A percentile compares a stretch with the other conserved stretches of the same genome.
Conservation (phyloP, 2,113 vertebrate species). For the Enhydra lutris region DNA sequence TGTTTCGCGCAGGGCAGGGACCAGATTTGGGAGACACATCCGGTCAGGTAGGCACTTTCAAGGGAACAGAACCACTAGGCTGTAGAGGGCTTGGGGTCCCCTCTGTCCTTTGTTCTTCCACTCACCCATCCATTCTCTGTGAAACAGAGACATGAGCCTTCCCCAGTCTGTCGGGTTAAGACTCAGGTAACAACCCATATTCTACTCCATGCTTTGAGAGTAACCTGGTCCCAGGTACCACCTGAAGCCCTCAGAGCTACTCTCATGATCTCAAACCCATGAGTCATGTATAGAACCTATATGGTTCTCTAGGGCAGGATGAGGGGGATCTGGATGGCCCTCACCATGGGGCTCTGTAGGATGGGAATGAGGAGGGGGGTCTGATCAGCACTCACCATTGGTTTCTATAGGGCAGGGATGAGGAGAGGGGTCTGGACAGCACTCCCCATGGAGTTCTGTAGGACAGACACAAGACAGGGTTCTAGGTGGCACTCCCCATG, state of each 20-base stretch:
- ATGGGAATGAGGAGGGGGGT: neutral
- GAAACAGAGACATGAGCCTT: neutral
- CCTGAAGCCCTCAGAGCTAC: accelerated
- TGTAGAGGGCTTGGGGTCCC: accelerated
- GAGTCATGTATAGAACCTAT: neutral
- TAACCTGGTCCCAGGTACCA: accelerated
- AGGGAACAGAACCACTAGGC: accelerated
- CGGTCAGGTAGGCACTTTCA: accelerated
- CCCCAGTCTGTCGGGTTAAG: neutral
- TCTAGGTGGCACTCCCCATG: accelerated
- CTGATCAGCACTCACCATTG: too few species aligned
- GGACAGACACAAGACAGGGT: neutral
- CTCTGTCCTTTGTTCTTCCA: accelerated
- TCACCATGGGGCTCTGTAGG: neutral
- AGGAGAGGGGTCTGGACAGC: neutral
- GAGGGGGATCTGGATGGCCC: neutral
- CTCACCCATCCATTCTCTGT: accelerated
- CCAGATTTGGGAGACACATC: accelerated
- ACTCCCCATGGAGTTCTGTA: neutral
- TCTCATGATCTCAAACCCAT: accelerated
- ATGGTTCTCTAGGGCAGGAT: neutral
- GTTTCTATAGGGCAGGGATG: too few species aligned
- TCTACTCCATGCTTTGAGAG: neutral
- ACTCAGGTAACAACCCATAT: accelerated
- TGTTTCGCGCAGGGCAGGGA: accelerated